Conservation (phyloP, 2,888 invertebrate genomes). For the Psylliodes chrysocephalus region DNA sequence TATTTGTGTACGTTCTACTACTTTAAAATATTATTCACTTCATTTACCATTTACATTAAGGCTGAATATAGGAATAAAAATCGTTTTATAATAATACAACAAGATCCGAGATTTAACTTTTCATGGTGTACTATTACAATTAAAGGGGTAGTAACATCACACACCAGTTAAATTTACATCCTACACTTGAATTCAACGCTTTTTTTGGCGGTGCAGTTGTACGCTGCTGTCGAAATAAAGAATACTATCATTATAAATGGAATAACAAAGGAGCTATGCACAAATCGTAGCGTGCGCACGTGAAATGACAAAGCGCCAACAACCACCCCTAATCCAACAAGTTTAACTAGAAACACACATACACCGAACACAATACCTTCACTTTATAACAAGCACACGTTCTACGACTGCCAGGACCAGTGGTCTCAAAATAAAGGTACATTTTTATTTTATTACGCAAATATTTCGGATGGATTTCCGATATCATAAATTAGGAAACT, state of each 20-base stretch:
- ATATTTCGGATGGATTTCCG: too few relatives aligned
- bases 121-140: neutral
- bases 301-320: conserved; percentile 62
- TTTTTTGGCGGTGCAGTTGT: conserved; percentile 39
- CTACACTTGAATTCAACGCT: conserved; percentile 43
- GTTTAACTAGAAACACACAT: conserved; percentile 64
- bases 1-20: too few relatives aligned
- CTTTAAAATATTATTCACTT: too few relatives aligned
- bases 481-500: too few relatives aligned
- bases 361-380: conserved; percentile 52
- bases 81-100: neutral
- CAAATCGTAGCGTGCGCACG: conserved; percentile 57
- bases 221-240: conserved; percentile 53
- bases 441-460: too few relatives aligned
- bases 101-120: neutral
- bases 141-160: conserved; percentile 1
- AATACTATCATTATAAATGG: conserved; percentile 61
- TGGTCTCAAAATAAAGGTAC: conserved; percentile 10
- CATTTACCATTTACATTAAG: too few relatives aligned
- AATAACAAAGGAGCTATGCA: conserved; percentile 58
- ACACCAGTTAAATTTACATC: conserved; percentile 25
- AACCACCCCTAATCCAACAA: conserved; percentile 65
- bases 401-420: conserved; percentile 48
- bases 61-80: too few relatives aligned
- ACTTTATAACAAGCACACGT: conserved; percentile 59